These are phyloP conservation scores for Gymnothorax javanicus DNA, from an alignment of 2,797 vertebrate species.

Conservation along the genomic window DNA sequence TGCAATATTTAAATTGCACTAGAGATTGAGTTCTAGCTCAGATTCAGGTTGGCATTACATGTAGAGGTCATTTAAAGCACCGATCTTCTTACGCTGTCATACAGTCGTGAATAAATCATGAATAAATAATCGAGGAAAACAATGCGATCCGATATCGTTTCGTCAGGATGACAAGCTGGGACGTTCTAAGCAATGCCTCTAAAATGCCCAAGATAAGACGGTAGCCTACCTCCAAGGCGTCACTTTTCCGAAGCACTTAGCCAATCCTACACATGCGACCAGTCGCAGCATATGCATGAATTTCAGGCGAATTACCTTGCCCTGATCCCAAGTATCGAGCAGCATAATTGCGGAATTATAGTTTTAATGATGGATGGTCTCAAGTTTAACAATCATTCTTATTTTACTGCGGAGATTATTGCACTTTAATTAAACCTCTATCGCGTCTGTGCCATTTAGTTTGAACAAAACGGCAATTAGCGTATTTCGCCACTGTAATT, in stretches of 20 bases:
- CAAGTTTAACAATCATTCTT: not conserved
- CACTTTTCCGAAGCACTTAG: not conserved
- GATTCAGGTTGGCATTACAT: not conserved
- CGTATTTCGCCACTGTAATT: not conserved
- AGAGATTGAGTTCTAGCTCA: not conserved
- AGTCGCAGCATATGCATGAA: not conserved
- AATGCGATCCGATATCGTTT: not conserved
- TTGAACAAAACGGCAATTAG: constrained; percentile 16
- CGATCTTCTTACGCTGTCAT: not conserved
- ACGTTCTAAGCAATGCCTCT: not conserved
- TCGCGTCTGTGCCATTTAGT: not conserved
- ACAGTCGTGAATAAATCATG: not conserved
- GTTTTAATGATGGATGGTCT: not conserved
- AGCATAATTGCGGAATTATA: not conserved
- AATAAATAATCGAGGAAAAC: not conserved
- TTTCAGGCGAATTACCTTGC: not conserved
- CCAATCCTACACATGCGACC: not conserved
- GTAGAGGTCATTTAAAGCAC: not conserved
- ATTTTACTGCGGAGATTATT: not conserved
- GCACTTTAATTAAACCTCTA: not conserved
- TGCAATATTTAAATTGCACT: not conserved
- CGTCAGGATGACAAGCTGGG: not conserved
- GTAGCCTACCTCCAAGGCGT: not conserved
- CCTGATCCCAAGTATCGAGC: not conserved
- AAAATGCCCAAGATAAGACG: not conserved